A percentile compares a stretch with the other conserved stretches of the same genome.
These are phyloP conservation scores for Tapirus terrestris DNA, from an alignment of 2,113 vertebrate genomes.

Conservation along the genomic window DNA sequence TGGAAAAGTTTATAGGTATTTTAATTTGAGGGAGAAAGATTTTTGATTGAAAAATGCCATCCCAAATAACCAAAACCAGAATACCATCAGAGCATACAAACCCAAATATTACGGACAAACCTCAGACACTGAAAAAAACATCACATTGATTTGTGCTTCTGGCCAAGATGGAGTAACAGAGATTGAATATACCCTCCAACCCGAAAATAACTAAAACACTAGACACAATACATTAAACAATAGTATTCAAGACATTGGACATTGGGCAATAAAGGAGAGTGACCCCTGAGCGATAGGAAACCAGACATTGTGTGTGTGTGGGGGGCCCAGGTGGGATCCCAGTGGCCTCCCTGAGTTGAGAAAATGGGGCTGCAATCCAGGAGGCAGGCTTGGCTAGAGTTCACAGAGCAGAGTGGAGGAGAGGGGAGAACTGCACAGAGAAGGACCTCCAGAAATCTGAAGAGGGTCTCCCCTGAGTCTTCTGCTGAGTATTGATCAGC, in stretches of 20 bases:
- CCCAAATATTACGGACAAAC: background rate
- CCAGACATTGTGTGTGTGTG: background rate
- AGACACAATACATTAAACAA: background rate
- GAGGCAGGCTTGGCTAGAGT: background rate
- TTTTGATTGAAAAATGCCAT: background rate
- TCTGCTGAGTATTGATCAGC: background rate
- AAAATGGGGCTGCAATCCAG: background rate
- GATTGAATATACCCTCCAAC: background rate
- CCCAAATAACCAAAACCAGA: background rate
- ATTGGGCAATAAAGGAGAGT: background rate
- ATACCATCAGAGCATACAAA: background rate
- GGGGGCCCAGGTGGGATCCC: too few species aligned
- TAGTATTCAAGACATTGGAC: background rate
- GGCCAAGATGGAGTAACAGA: background rate
- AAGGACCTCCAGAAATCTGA: background rate
- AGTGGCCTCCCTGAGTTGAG: background rate
- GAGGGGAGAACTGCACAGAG: background rate
- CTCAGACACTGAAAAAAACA: background rate
- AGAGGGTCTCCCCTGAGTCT: background rate
- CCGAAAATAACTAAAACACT: background rate
- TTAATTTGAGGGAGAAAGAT: conserved; percentile 9
- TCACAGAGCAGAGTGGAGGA: background rate
- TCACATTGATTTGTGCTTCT: background rate
- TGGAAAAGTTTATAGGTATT: background rate
- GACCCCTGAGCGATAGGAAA: background rate